Percentiles rank a stretch among this genome's conserved stretches.
Evolutionary conservation across 1,140 invertebrate species (phyloP).

Genomic region (Phymorhynchus buccinoides): DNA sequence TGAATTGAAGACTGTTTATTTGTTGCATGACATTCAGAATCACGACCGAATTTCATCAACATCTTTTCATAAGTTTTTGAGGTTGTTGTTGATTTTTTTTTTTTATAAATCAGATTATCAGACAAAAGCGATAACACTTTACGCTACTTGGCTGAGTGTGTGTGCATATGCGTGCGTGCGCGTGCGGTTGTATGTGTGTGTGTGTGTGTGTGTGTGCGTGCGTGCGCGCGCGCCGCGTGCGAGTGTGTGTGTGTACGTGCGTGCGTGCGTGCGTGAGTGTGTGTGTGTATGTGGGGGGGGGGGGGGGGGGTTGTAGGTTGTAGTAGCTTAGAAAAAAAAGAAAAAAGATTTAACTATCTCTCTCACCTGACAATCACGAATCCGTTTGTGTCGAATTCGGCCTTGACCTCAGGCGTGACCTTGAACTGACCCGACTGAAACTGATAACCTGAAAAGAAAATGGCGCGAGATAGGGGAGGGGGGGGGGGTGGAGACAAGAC

Average conservation of each 20-base stretch:
- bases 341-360: neutral
- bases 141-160: neutral
- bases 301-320: neutral
- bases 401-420: conserved; percentile 13
- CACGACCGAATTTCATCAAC: too few relatives aligned
- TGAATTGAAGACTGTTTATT: too few relatives aligned
- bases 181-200: too few relatives aligned
- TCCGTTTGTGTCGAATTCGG: conserved; percentile 13
- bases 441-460: neutral
- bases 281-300: neutral
- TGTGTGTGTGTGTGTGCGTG: neutral
- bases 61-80: too few relatives aligned
- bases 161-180: neutral
- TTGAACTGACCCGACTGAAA: neutral
- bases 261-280: neutral
- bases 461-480: too few relatives aligned
- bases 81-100: too few relatives aligned
- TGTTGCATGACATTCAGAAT: too few relatives aligned
- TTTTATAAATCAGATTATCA: too few relatives aligned
- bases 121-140: too few relatives aligned
- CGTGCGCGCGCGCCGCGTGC: neutral
- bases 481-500: too few relatives aligned
- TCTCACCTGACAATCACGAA: neutral
- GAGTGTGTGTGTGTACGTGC: neutral
- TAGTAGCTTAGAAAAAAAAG: too few relatives aligned